Percentiles rank a stretch among this genome's conserved stretches.
These are phyloP conservation scores for Scomber colias DNA, from an alignment of 2,113 vertebrate genomes.

Conservation along the genomic window DNA sequence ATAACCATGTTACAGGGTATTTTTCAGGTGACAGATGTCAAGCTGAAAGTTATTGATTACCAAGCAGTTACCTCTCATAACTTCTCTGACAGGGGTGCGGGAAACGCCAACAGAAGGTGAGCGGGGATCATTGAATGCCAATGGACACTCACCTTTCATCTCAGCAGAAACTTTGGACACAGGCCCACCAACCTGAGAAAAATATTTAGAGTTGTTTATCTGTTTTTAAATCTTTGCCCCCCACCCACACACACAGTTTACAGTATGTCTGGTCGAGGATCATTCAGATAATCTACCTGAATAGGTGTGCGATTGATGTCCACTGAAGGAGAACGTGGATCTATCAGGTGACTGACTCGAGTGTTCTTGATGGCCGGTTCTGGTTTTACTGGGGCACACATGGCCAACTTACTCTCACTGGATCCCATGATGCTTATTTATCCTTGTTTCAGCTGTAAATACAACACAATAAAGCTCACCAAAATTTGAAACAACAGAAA, in stretches of 20 bases:
- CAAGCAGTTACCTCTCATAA: conserved; percentile 81
- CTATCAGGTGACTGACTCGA: conserved; percentile 80
- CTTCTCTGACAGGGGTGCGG: conserved; percentile 90
- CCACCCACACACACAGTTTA: background rate
- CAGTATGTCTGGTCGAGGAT: background rate
- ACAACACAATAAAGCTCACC: background rate
- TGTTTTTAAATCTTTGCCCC: background rate
- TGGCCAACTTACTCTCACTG: conserved; percentile 84
- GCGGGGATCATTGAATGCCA: conserved; percentile 86
- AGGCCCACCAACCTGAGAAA: conserved; percentile 54
- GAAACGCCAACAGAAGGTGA: conserved; percentile 89
- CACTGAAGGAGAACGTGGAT: conserved; percentile 91
- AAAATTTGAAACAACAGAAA: too few relatives aligned
- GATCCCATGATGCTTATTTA: conserved; percentile 85
- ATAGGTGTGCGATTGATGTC: conserved; percentile 89
- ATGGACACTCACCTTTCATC: conserved; percentile 36
- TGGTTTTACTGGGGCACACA: conserved; percentile 74
- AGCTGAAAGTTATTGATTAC: background rate
- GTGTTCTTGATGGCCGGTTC: conserved; percentile 72
- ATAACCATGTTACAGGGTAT: background rate
- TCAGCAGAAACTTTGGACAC: conserved; percentile 36
- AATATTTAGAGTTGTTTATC: background rate
- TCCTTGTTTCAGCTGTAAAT: background rate
- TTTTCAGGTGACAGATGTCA: background rate
- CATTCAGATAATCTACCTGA: conserved; percentile 68